Evolutionary conservation across 2,797 vertebrate species (phyloP).

Genomic region (Darevskia mixta): DNA sequence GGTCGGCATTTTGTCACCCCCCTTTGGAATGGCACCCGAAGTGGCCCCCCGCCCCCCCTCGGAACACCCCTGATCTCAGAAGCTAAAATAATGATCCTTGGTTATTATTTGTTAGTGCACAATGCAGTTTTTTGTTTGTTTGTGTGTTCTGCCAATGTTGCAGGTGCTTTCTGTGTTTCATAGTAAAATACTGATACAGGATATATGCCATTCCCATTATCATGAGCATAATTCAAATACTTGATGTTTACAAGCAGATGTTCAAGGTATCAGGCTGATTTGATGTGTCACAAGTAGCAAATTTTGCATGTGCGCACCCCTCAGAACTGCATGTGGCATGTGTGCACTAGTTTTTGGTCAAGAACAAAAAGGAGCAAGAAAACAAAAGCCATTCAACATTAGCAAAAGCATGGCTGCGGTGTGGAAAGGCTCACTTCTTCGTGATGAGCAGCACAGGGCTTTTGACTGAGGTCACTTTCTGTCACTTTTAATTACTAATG

Average conservation of each 20-base stretch:
- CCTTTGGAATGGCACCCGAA: too few relatives aligned
- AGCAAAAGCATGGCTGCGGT: background rate
- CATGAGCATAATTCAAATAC: background rate
- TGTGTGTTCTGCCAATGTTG: too few relatives aligned
- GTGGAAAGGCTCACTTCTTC: background rate
- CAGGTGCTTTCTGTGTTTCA: background rate
- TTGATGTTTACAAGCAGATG: background rate
- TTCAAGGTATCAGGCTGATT: background rate
- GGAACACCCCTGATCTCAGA: background rate
- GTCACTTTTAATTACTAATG: background rate
- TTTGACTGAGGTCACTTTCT: background rate
- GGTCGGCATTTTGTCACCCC: too few relatives aligned
- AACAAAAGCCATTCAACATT: background rate
- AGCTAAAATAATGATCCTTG: background rate
- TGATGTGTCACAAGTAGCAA: background rate
- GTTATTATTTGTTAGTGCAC: too few relatives aligned
- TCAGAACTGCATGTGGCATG: background rate
- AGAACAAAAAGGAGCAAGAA: background rate
- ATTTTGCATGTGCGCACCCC: background rate
- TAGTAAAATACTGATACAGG: background rate
- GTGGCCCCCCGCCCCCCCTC: too few relatives aligned
- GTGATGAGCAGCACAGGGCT: background rate
- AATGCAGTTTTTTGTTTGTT: too few relatives aligned
- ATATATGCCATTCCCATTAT: rapidly evolving
- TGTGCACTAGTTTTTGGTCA: background rate